Percentiles rank a stretch among this genome's conserved stretches.
These are phyloP conservation scores for Cephus pygmeus DNA, from an alignment of 2,888 invertebrate species.

Conservation along the genomic window DNA sequence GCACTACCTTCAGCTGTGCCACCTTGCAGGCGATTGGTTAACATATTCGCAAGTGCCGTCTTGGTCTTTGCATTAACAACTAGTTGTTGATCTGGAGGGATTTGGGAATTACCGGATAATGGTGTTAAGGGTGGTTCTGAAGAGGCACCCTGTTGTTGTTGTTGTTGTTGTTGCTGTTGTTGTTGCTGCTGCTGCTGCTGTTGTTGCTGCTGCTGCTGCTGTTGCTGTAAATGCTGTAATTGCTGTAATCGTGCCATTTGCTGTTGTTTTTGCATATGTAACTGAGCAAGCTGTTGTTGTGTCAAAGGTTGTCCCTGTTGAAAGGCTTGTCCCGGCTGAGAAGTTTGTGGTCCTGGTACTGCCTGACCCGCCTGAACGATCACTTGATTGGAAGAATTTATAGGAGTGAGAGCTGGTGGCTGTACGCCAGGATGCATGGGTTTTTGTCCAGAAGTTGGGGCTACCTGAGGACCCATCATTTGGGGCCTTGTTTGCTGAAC, in stretches of 20 bases:
- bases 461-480: conserved; percentile 70
- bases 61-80: conserved; percentile 91
- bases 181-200: conserved; percentile 68
- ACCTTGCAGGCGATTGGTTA: conserved; percentile 82
- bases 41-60: conserved; percentile 94
- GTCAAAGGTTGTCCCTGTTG: conserved; percentile 61
- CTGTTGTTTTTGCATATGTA: conserved; percentile 67
- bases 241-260: conserved; percentile 53
- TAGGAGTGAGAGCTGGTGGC: conserved; percentile 60
- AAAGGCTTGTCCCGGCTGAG: conserved; percentile 52
- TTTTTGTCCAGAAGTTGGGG: conserved; percentile 54
- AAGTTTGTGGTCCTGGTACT: conserved; percentile 46
- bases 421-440: conserved; percentile 59
- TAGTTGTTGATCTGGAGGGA: conserved; percentile 68
- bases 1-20: conserved; percentile 67
- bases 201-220: conserved; percentile 71
- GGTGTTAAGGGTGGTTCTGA: conserved; percentile 48
- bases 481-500: conserved; percentile 75
- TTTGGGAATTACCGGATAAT: conserved; percentile 55
- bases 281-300: conserved; percentile 66
- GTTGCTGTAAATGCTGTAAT: conserved; percentile 49
- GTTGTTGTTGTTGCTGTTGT: conserved; percentile 72
- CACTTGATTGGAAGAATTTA: conserved; percentile 48
- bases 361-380: conserved; percentile 50
- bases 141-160: conserved; percentile 67